Conservation (phyloP, 1,140 invertebrate species). For the Drosophila micromelanica region DNA sequence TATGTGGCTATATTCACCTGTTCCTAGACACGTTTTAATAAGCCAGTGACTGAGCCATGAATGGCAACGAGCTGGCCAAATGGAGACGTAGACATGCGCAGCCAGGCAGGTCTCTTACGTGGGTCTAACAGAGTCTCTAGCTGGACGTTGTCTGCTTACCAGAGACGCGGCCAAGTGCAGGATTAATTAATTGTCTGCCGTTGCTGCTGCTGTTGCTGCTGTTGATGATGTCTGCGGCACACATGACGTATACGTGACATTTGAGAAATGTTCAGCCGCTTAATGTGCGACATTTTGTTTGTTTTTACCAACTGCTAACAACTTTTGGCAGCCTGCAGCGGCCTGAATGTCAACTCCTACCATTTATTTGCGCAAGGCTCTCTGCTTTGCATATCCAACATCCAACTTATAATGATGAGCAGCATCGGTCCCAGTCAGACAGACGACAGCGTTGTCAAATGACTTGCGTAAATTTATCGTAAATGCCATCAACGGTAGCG, state of each 20-base stretch:
- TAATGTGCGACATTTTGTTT: conserved; percentile 82
- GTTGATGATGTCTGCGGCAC: conserved; percentile 38
- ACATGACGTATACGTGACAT: conserved; percentile 81
- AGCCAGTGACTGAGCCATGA: conserved; percentile 60
- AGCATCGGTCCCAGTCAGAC: conserved; percentile 13
- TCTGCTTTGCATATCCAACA: conserved; percentile 64
- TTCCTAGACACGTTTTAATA: conserved; percentile 77
- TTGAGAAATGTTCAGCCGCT: conserved; percentile 78
- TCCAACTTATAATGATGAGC: conserved; percentile 73
- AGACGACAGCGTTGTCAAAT: conserved; percentile 73
- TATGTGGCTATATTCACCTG: conserved; percentile 81
- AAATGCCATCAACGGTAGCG: conserved; percentile 76
- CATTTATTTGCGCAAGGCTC: background rate
- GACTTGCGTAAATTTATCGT: conserved; percentile 84
- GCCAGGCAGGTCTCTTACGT: conserved; percentile 35
- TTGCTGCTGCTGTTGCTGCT: conserved; percentile 11
- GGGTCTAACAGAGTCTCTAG: conserved; percentile 23
- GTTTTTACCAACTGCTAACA: conserved; percentile 56
- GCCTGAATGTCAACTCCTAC: conserved; percentile 26
- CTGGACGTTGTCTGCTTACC: conserved; percentile 44
- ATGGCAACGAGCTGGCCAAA: conserved; percentile 58
- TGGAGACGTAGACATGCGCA: conserved; percentile 60
- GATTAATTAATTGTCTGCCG: conserved; percentile 74
- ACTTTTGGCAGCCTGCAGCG: conserved; percentile 60
- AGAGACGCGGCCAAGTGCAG: conserved; percentile 59